Percentiles rank a stretch among this genome's conserved stretches.
phyloP scores from a whole-genome alignment of 2,888 invertebrate genomes.

The Meliscaeva auricollis region DNA sequence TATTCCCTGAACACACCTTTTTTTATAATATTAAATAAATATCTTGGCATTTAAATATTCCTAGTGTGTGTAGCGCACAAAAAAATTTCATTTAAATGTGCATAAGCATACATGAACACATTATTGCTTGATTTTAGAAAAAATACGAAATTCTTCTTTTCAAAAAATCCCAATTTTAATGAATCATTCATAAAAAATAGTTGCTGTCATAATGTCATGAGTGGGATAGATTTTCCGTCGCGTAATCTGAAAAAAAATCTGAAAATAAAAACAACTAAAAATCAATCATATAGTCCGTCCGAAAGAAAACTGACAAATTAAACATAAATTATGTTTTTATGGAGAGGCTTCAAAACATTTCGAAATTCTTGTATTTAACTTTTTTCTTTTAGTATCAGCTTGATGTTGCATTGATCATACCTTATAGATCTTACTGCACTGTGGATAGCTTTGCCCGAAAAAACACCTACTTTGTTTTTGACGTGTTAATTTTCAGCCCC shows the following conservation, averaged over 20 bases:
- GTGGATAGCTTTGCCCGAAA: no score
- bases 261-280: background rate
- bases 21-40: conserved; percentile 19
- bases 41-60: conserved; percentile 19
- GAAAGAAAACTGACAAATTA: no score
- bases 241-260: background rate
- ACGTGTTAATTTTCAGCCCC: no score
- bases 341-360: no score
- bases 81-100: background rate
- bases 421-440: no score
- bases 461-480: no score
- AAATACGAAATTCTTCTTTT: conserved; percentile 42
- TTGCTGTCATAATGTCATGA: background rate
- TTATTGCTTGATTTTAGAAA: conserved; percentile 8
- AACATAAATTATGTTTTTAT: no score
- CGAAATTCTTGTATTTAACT: no score
- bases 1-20: conserved; percentile 56
- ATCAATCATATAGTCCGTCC: no score
- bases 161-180: conserved; percentile 37
- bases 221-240: background rate
- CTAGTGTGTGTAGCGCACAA: background rate
- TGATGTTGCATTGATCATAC: no score
- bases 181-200: conserved; percentile 28
- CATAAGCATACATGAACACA: background rate
- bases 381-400: no score